phyloP scores from a whole-genome alignment of 2,797 vertebrate species.

The Tapirus indicus region DNA sequence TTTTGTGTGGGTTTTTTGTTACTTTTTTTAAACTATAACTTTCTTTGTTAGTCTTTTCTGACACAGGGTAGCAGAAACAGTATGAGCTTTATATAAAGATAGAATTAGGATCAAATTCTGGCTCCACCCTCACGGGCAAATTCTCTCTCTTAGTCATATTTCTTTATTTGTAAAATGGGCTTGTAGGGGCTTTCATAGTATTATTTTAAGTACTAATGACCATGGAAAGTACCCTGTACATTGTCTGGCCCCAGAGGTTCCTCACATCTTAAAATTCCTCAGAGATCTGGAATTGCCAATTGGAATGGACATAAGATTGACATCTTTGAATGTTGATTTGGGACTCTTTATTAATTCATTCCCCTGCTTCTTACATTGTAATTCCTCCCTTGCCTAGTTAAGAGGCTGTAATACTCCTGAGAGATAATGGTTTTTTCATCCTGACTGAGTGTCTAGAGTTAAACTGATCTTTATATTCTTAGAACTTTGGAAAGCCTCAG shows the following conservation, averaged over 20 bases:
- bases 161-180: conserved; percentile 31
- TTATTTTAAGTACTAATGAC: conserved; percentile 13
- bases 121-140: neutral
- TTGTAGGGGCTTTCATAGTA: neutral
- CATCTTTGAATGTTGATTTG: neutral
- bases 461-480: conserved; percentile 52
- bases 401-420: neutral
- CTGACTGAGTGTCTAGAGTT: conserved; percentile 1
- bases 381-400: neutral
- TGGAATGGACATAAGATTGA: neutral
- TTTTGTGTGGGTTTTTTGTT: neutral
- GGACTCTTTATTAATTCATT: neutral
- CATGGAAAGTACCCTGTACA: neutral
- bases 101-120: conserved; percentile 40
- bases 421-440: neutral
- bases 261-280: neutral
- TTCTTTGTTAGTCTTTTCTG: neutral
- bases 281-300: neutral
- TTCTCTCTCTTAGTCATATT: conserved; percentile 18
- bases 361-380: neutral
- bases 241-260: neutral
- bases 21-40: neutral
- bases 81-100: neutral
- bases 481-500: conserved; percentile 21
- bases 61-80: neutral